Base-by-base conservation (phyloP, 2,113 vertebrate species). In the Mormoops blainvillei region DNA sequence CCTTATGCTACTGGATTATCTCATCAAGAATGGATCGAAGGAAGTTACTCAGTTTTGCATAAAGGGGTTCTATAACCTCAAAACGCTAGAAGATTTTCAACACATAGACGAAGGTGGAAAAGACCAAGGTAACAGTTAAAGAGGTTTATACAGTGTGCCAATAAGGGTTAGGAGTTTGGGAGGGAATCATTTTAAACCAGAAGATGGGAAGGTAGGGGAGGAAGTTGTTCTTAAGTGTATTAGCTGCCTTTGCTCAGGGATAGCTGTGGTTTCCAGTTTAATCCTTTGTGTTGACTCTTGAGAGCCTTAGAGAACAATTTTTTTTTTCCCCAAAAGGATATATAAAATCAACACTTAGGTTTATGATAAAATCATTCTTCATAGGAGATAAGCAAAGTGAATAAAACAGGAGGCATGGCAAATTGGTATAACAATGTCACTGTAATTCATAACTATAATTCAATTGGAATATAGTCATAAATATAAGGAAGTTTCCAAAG, bases 21-120 rank as follows among this genome's bases (percentile, higher is more conserved):
- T 98, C 74, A 97, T 98, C 89, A 98, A 97, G 87, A 98, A 98
- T 4, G 78, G 95, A 92, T 98, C 97, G 90, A 97, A 97, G 90
- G 97, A 98, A 95, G 95, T 98, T 54, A 98, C 97, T 80, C 78
- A 97, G 31, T 84, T 94, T 24, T 98, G 95, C 95, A 94, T 97
- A 95, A 73, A 97, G 41, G 94, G 85, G 4, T 94, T 98, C 84
- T 95, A 71, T 94, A 98, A 97, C 61, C 96, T 19, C 20, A 68
- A 98, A n/a, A 93, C 67, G 24, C 19, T 97, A 54, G 97, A 97
- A 93, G 97, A 97, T 58, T 98, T 98, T 95, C 96, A 97, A 18
- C 96, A 94, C 68, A 45, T 97, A 84, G 96, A 93, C 88, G 97
- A 98, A 63, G 95, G 92, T 90, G 97, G 96, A 94, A 98, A 89